Percentiles rank a stretch among this genome's conserved stretches.
These are phyloP conservation scores for Sprattus sprattus DNA, from an alignment of 2,113 vertebrate genomes.

Conservation along the genomic window DNA sequence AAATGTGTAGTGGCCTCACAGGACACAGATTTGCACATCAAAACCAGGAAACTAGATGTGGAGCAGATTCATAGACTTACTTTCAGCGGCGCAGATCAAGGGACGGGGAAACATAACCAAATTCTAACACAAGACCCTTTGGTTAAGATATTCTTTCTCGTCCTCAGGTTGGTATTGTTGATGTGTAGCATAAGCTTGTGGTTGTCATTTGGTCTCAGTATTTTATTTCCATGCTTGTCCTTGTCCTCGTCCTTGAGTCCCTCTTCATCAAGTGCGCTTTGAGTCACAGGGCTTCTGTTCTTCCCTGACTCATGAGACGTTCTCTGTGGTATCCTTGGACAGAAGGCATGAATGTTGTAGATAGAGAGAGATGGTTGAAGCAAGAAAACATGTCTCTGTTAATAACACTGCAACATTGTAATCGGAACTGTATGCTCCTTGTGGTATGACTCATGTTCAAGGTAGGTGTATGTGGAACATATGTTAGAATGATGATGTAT, in stretches of 20 bases:
- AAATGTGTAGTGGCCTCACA: too few species aligned
- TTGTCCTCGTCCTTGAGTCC: background rate
- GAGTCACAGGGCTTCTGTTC: background rate
- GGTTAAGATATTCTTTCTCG: too few species aligned
- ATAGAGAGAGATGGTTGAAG: background rate
- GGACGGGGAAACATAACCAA: too few species aligned
- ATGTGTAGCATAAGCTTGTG: background rate
- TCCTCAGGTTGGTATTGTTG: background rate
- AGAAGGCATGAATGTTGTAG: background rate
- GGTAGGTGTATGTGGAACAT: background rate
- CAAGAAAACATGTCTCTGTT: too few species aligned
- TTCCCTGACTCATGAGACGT: background rate
- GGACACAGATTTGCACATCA: too few species aligned
- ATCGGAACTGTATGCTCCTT: background rate
- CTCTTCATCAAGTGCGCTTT: background rate
- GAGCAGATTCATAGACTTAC: too few species aligned
- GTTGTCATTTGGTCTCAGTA: background rate
- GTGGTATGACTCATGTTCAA: background rate
- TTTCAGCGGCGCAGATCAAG: too few species aligned
- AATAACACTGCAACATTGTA: background rate
- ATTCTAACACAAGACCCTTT: too few species aligned
- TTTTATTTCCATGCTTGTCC: background rate
- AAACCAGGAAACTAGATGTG: too few species aligned
- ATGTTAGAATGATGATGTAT: background rate
- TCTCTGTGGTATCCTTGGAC: background rate